These are phyloP conservation scores for Lepilemur ruficaudatus DNA, from an alignment of 2,797 vertebrate genomes.

Conservation along the genomic window DNA sequence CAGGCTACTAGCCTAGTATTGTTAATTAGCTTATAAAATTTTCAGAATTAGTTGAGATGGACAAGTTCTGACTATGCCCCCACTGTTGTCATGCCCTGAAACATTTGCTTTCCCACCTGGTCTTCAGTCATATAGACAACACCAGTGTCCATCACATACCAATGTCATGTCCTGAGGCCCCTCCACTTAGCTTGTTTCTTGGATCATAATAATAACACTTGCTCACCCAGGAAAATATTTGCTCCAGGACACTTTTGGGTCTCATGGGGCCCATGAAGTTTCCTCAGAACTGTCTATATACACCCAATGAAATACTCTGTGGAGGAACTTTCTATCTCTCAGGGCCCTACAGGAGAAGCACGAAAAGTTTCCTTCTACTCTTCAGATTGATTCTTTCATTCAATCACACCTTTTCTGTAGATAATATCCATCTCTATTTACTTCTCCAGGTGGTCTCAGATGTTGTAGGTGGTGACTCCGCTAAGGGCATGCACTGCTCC, in stretches of 20 bases:
- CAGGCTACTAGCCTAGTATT: not conserved
- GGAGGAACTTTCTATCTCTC: not conserved
- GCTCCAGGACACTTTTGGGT: not conserved
- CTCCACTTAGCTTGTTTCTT: not conserved
- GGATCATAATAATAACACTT: not conserved
- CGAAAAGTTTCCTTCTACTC: not conserved
- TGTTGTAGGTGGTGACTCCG: not conserved
- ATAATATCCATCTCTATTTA: not conserved
- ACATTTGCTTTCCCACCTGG: not conserved
- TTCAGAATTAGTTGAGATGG: not conserved
- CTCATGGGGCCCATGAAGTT: not conserved
- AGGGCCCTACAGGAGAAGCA: not conserved
- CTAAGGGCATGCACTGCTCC: not conserved
- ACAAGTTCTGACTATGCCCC: not conserved
- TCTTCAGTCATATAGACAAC: not conserved
- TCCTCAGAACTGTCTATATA: not conserved
- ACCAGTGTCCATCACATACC: not conserved
- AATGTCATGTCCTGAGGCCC: not conserved
- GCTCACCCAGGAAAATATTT: not conserved
- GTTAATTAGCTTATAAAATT: not conserved
- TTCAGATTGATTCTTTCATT: not conserved
- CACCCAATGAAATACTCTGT: not conserved
- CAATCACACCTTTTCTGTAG: not conserved
- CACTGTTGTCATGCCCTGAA: not conserved
- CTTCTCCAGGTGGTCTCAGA: not conserved